A percentile compares a stretch with the other conserved stretches of the same genome.
Conservation (phyloP, 2,113 vertebrate species). For the Ellobius talpinus region DNA sequence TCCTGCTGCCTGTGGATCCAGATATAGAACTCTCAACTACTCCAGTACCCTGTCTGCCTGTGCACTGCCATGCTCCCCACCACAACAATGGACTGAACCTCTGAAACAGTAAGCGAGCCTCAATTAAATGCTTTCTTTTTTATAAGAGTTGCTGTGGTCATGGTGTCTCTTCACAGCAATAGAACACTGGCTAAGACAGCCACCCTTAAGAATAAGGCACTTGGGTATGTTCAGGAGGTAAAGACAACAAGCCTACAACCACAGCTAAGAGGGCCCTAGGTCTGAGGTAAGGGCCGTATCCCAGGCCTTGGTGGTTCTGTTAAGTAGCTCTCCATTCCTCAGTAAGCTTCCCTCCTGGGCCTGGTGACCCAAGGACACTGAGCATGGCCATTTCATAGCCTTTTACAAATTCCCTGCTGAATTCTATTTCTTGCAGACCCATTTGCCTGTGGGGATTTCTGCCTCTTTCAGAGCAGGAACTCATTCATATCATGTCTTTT, state of each 20-base stretch:
- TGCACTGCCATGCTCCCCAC: fast-evolving
- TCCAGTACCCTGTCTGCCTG: background rate
- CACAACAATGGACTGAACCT: background rate
- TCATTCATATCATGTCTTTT: background rate
- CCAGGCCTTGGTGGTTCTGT: background rate
- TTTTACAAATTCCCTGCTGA: background rate
- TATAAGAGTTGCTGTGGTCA: background rate
- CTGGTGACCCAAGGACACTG: background rate
- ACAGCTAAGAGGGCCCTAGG: background rate
- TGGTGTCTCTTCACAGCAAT: background rate
- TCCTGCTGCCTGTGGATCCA: background rate
- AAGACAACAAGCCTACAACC: background rate
- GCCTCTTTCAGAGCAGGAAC: background rate
- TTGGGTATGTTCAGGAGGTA: background rate
- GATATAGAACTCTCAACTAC: background rate
- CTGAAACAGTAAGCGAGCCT: background rate
- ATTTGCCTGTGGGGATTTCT: background rate
- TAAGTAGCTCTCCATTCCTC: background rate
- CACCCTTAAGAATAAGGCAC: background rate
- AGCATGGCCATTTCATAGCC: background rate
- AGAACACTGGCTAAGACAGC: background rate
- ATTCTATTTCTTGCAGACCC: background rate
- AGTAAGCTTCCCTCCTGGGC: background rate
- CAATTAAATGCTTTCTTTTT: too few species aligned
- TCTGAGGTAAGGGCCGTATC: background rate